Evolutionary conservation across 2,888 invertebrate genomes (phyloP).

Genomic region (Drosophila cyrtoloma): DNA sequence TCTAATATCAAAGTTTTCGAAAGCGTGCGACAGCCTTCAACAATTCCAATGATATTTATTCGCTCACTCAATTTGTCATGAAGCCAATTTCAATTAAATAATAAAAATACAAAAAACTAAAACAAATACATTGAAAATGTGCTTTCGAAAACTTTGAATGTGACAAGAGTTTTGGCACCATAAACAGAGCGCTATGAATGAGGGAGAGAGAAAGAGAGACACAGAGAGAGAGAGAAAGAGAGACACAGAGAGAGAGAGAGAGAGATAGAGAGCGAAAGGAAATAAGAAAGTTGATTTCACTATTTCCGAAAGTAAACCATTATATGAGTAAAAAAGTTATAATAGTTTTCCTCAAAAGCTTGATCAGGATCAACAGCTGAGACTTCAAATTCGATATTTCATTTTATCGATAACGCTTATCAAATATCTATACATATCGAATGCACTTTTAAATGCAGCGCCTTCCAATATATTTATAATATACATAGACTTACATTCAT

Average conservation of each 20-base stretch:
- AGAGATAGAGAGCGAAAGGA: background rate
- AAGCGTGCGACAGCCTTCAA: constrained; percentile 85
- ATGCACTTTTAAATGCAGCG: background rate
- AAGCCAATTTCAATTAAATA: constrained; percentile 24
- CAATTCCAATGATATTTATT: constrained; percentile 79
- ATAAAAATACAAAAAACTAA: constrained; percentile 2
- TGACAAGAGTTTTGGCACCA: constrained; percentile 13
- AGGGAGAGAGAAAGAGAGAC: background rate
- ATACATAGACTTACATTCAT: background rate
- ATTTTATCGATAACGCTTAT: background rate
- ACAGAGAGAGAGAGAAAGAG: background rate
- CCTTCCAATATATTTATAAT: background rate
- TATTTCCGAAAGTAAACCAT: background rate
- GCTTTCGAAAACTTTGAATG: constrained; percentile 84
- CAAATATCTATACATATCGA: background rate
- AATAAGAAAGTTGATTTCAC: background rate
- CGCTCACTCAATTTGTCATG: constrained; percentile 25
- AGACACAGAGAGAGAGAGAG: background rate
- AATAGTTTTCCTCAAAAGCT: background rate
- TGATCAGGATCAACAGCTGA: background rate
- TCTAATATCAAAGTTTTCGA: constrained; percentile 84
- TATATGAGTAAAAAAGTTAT: no score
- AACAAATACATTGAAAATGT: constrained; percentile 31
- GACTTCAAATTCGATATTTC: background rate
- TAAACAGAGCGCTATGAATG: background rate